Evolutionary conservation across 2,888 invertebrate genomes (phyloP), one percentile per base, ranked within the genome.

Genomic region (Lepidocyrtinus sp.): DNA sequence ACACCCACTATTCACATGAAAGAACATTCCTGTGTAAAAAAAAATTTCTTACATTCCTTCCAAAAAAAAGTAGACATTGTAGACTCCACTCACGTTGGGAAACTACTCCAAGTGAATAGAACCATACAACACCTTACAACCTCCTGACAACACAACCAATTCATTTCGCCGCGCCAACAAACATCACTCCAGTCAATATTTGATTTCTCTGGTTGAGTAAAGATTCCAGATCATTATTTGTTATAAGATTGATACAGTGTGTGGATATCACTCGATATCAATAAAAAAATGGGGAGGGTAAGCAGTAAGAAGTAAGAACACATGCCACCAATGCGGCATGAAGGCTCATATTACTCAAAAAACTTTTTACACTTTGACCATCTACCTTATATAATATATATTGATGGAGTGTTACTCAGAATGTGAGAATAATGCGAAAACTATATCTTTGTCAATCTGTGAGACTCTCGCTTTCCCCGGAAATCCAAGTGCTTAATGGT

Each of bases 391-490:
- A n/a, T n/a, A n/a, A n/a, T n/a, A n/a, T n/a, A n/a, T n/a, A n/a
- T n/a, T n/a, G n/a, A n/a, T n/a, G n/a, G n/a, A n/a, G n/a, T n/a
- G n/a, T n/a, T 69, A 75, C 61, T 59, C 75, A 75, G 19, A 59
- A 75, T 69, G 64, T 69, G 22, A 63, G 63, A 69, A 75, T 75
- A 75, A 75, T 75, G 75, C 22, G 55, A 61, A 61, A 75, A 59
- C 75, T 69, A 75, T 69, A 75, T 75, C 75, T 75, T 68, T 75
- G 75, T 75, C 75, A 75, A 75, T 75, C 75, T 68, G 75, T 25
- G 72, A 72, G 45, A 22, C 15, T 73, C 26, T 64, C 26, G 65
- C 67, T 63, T 61, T 67, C 17, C 61, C 65, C 59, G 65, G 27
- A 17, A 65, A 65, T 65, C 65, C 36, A 36, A 65, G 65, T 65